Percentiles rank a stretch among this genome's conserved stretches.
Evolutionary conservation across 2,113 vertebrate genomes (phyloP).

Genomic region (Malurus cyaneus): DNA sequence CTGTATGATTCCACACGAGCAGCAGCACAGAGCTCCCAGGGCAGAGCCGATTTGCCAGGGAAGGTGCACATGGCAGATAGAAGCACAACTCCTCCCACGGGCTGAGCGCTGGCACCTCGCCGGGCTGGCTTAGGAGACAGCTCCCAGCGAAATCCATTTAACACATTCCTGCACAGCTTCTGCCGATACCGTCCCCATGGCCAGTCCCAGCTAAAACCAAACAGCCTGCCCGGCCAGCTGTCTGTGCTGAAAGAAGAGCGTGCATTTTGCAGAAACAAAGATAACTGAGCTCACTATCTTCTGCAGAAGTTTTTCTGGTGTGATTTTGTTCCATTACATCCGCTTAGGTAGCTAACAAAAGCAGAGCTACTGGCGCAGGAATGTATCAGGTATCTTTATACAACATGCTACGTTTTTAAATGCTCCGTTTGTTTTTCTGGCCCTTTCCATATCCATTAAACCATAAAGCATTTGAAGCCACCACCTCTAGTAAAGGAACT

Average conservation of each 20-base stretch:
- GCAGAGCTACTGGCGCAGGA: not conserved
- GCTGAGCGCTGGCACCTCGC: not conserved
- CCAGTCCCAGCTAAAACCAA: not conserved
- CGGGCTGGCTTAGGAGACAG: not conserved
- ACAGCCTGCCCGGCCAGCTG: not conserved
- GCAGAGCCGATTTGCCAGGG: not conserved
- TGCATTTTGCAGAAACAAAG: not conserved
- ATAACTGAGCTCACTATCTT: not conserved
- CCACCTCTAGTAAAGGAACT: not conserved
- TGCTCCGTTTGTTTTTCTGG: not conserved
- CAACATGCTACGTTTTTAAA: not conserved
- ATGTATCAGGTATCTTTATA: not conserved
- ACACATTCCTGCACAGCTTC: constrained; percentile 32
- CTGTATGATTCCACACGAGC: accelerated
- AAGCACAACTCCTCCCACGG: not conserved
- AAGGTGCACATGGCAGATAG: constrained; percentile 18
- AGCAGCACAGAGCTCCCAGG: not conserved
- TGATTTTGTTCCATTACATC: not conserved
- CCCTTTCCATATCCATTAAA: not conserved
- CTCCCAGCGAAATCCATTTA: not conserved
- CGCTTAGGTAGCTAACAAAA: not conserved
- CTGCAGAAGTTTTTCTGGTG: not conserved
- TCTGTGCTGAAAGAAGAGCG: not conserved
- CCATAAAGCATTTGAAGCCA: not conserved
- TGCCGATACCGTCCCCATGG: not conserved